These are phyloP conservation scores for Falco punctatus DNA, from an alignment of 2,113 vertebrate species.

Conservation along the genomic window DNA sequence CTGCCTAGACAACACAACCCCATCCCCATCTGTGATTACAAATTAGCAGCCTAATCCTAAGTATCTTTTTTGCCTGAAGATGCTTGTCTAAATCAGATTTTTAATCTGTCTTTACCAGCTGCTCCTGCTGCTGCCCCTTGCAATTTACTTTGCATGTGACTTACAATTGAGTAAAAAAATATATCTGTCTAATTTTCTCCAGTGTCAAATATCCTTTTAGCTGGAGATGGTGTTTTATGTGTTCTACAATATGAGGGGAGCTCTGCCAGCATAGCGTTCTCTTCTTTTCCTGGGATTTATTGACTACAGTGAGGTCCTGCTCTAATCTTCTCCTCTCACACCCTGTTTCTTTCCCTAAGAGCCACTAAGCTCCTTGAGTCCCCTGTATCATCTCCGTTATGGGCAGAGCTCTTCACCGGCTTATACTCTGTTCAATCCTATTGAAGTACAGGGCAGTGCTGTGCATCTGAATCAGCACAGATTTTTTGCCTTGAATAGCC, in stretches of 20 bases:
- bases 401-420: constrained; percentile 23
- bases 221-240: background rate
- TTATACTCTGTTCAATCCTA: background rate
- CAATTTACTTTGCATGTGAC: background rate
- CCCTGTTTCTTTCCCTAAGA: constrained; percentile 28
- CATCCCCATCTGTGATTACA: background rate
- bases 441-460: background rate
- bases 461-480: background rate
- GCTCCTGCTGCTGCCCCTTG: constrained; percentile 33
- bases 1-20: background rate
- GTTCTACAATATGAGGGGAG: background rate
- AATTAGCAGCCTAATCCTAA: constrained; percentile 41
- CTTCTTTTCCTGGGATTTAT: constrained; percentile 37
- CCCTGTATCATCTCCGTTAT: background rate
- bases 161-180: background rate
- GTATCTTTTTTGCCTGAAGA: background rate
- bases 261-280: background rate
- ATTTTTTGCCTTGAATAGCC: background rate
- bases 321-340: constrained; percentile 43
- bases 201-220: background rate
- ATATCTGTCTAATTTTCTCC: background rate
- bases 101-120: constrained; percentile 51
- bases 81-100: constrained; percentile 21
- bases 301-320: background rate
- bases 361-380: constrained; percentile 34